Conservation (phyloP, 2,888 invertebrate genomes). For the Cerastoderma edule region DNA sequence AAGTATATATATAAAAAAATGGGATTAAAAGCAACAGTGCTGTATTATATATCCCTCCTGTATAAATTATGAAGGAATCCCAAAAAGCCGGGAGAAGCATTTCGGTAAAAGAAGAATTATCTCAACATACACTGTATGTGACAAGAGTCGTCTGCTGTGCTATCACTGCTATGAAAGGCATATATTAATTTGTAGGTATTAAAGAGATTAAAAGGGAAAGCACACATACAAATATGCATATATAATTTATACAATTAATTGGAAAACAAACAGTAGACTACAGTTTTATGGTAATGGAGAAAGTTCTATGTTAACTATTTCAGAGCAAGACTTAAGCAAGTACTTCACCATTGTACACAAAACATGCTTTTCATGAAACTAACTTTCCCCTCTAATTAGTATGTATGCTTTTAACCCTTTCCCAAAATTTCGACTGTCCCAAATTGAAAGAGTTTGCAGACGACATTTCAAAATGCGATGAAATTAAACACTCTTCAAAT, state of each 20-base stretch:
- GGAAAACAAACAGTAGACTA: not conserved
- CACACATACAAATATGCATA: no score
- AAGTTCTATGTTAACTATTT: not conserved
- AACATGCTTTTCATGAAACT: no score
- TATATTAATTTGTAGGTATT: no score
- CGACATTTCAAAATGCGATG: not conserved
- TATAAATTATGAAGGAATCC: not conserved
- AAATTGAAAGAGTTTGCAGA: not conserved
- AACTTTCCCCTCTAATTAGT: not conserved
- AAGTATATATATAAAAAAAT: not conserved
- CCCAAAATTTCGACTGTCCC: not conserved
- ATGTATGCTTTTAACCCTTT: not conserved
- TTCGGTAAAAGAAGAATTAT: not conserved
- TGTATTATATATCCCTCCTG: not conserved
- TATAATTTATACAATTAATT: not conserved
- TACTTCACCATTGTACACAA: not conserved
- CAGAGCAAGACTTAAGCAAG: not conserved
- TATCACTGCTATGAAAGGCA: no score
- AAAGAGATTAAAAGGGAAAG: no score
- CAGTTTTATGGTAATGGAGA: not conserved
- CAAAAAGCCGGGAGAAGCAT: not conserved
- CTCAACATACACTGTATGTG: not conserved
- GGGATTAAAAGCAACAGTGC: not conserved
- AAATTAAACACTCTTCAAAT: not conserved
- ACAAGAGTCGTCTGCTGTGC: no score